Evolutionary conservation across 2,797 vertebrate genomes (phyloP).

Genomic region (Arctocebus calabarensis): DNA sequence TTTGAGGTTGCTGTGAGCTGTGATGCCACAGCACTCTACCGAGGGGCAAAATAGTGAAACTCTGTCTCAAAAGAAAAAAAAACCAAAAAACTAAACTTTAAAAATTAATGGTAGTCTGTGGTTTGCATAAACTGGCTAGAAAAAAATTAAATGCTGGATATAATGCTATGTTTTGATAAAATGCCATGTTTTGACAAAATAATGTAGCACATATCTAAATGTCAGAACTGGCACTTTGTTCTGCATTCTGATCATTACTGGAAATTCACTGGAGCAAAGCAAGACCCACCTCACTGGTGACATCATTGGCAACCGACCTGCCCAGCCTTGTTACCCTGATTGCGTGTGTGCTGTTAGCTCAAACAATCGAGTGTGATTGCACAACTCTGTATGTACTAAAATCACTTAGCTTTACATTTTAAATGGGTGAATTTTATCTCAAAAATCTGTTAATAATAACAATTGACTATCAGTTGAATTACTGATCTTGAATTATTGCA

Average conservation of each 20-base stretch:
- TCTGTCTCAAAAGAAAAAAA: too few relatives aligned
- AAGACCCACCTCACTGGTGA: fast-evolving
- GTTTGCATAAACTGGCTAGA: background rate
- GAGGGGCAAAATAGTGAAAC: too few relatives aligned
- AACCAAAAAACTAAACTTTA: background rate
- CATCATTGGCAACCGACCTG: fast-evolving
- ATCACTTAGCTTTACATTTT: background rate
- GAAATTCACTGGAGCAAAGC: background rate
- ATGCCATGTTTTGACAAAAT: background rate
- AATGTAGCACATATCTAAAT: background rate
- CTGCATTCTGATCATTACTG: background rate
- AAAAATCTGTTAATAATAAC: background rate
- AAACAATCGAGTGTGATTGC: background rate
- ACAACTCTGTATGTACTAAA: background rate
- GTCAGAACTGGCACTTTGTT: background rate
- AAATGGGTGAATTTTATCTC: background rate
- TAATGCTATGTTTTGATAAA: background rate
- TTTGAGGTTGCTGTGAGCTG: too few relatives aligned
- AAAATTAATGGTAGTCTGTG: background rate
- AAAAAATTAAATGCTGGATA: background rate
- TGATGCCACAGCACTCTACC: too few relatives aligned
- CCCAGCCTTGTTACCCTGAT: background rate
- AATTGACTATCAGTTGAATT: background rate
- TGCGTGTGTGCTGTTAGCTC: fast-evolving
- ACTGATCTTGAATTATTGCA: background rate